Evolutionary conservation across 2,888 invertebrate species (phyloP).

Genomic region (Spisula subtruncata): DNA sequence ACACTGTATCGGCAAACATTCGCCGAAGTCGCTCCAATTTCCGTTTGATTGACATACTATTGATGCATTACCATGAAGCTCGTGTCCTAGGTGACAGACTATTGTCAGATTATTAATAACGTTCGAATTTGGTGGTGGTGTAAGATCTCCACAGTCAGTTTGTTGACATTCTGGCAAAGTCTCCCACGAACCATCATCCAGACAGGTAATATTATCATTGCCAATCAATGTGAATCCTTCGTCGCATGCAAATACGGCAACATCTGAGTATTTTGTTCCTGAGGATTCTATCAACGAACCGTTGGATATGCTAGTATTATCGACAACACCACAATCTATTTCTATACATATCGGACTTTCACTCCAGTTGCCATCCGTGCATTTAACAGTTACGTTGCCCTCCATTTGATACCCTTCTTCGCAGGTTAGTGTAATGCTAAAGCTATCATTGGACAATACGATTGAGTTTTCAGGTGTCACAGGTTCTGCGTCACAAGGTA

Average conservation of each 20-base stretch:
- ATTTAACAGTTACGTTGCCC: neutral
- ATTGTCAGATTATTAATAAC: neutral
- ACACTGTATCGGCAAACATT: constrained; percentile 25
- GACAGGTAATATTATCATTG: constrained; percentile 27
- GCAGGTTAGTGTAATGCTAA: constrained; percentile 2
- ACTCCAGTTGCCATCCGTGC: constrained; percentile 45
- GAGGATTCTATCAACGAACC: constrained; percentile 15
- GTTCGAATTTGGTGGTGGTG: neutral
- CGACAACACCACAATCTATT: constrained; percentile 43
- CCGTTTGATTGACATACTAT: constrained; percentile 28
- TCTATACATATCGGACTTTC: constrained; percentile 9
- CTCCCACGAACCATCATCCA: constrained; percentile 37
- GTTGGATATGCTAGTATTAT: constrained; percentile 11
- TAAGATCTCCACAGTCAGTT: constrained; percentile 5
- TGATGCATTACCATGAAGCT: constrained; percentile 19
- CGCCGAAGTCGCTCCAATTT: constrained; percentile 24
- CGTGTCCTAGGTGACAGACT: constrained; percentile 36
- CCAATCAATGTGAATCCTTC: constrained; percentile 37
- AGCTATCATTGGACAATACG: neutral
- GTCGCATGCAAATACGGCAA: constrained; percentile 22
- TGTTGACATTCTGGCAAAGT: constrained; percentile 21
- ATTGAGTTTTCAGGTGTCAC: neutral
- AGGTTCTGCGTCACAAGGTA: neutral
- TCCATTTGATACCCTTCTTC: constrained; percentile 43
- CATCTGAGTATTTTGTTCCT: constrained; percentile 31